These are phyloP conservation scores for Calliopsis andreniformis DNA, from an alignment of 1,140 invertebrate species.

Conservation along the genomic window DNA sequence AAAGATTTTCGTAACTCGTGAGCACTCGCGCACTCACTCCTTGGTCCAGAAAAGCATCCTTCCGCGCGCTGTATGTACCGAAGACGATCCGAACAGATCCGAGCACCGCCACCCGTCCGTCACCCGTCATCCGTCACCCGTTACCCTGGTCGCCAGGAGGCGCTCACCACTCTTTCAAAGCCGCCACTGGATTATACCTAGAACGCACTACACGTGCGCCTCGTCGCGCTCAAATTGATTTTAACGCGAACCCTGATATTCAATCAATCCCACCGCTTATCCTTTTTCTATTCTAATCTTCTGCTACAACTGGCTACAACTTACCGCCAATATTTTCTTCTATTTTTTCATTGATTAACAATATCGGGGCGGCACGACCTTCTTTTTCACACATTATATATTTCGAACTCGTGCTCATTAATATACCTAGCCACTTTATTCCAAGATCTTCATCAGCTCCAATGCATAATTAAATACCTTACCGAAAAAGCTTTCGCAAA, in stretches of 20 bases:
- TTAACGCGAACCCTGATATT: constrained; percentile 46
- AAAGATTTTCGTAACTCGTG: constrained; percentile 19
- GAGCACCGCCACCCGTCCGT: constrained; percentile 43
- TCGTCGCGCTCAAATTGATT: constrained; percentile 53
- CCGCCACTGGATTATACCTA: constrained; percentile 26
- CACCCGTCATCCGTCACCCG: constrained; percentile 34
- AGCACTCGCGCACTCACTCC: constrained; percentile 50
- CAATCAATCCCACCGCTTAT: constrained; percentile 12
- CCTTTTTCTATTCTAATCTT: constrained; percentile 21
- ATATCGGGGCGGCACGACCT: not conserved
- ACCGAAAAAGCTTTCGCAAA: too few species aligned
- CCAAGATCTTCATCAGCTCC: too few species aligned
- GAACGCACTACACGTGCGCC: constrained; percentile 39
- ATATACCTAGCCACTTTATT: too few species aligned
- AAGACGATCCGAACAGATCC: constrained; percentile 51
- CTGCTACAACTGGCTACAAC: too few species aligned
- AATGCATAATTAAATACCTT: too few species aligned
- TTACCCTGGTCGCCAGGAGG: constrained; percentile 62
- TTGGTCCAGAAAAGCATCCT: constrained; percentile 54
- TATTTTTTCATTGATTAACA: not conserved
- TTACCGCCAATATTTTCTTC: not conserved
- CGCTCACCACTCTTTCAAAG: constrained; percentile 42
- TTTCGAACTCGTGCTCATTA: too few species aligned
- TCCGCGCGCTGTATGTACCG: constrained; percentile 50
- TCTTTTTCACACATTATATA: too few species aligned